Base-by-base conservation (phyloP, 2,888 invertebrate species). In the Eristalis tenax region DNA sequence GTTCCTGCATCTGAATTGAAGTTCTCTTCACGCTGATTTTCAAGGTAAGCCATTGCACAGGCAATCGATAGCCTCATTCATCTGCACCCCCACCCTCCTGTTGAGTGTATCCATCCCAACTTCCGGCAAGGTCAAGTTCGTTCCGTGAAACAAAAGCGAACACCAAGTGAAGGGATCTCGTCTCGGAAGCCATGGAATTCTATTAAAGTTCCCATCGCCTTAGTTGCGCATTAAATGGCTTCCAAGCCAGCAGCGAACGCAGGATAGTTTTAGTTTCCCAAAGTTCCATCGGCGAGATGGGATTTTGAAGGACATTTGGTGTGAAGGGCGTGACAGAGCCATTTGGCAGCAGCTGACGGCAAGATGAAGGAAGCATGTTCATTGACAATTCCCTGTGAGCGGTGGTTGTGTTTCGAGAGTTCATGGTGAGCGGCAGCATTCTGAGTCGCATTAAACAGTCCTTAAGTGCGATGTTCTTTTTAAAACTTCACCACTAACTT, bases 21-120 rank as follows among this genome's bases (percentile, higher is more conserved):
- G 84, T 76, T 78, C 82, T 66, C 86, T 89, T 88, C 88, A 88
- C 88, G 82, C 89, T 89, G 89, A 87, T 87, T 89, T 88, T 80
- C 86, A 89, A 89, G 89, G 89, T 89, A 88, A 75, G 82, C 43
- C 10, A 59, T 2, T n/a, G 23, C 18, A 8, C 57, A 3, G 43
- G n/a, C 1, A 18, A 50, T 50, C 43, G 18, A 18, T 50, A 50
- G 18, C 5, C 18, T 18, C 50, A 50, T 18, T 50, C 18, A 8
- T n/a, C n/a, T 1, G 1, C 50, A 50, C 18, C 50, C 8, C 8
- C 8, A 26, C 50, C n/a, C n/a, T n/a, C 6, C 50, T 6, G 28
- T 50, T n/a, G 43, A 6, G 5, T 6, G 6, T 50, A n/a, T 18
- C 5, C 43, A n/a, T 50, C 4, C 1, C 40, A 15, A 43, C n/a